phyloP scores from a whole-genome alignment of 2,113 vertebrate genomes.

The Prochilodus magdalenae region DNA sequence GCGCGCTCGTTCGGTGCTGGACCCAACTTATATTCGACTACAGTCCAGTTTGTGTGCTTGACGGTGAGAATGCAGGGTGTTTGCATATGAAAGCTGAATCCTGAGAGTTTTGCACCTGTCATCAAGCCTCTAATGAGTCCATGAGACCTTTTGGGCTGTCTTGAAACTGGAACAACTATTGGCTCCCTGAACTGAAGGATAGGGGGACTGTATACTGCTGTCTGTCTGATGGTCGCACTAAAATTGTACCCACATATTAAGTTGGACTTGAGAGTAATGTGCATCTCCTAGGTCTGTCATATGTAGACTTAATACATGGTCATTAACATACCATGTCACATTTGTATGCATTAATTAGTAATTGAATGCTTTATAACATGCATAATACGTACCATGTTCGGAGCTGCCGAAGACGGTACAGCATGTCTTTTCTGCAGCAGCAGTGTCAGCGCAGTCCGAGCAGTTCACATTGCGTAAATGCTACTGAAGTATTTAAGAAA shows the following conservation, averaged over 20 bases:
- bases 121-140: background rate
- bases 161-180: background rate
- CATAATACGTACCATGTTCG: background rate
- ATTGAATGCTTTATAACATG: background rate
- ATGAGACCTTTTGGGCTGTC: background rate
- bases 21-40: background rate
- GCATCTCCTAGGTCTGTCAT: background rate
- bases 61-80: background rate
- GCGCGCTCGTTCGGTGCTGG: background rate
- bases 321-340: too few species aligned
- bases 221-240: background rate
- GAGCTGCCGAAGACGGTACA: background rate
- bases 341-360: background rate
- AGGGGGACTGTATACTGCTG: background rate
- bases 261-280: background rate
- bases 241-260: background rate
- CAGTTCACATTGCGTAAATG: too few species aligned
- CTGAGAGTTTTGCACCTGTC: slow-evolving; percentile 7
- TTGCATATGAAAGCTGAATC: background rate
- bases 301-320: background rate
- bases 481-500: background rate
- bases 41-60: background rate
- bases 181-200: background rate
- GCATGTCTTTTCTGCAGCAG: background rate
- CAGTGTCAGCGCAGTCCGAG: too few species aligned